Percentiles rank a stretch among this genome's conserved stretches.
phyloP scores from a whole-genome alignment of 2,888 invertebrate species.

The Torymus texanus region DNA sequence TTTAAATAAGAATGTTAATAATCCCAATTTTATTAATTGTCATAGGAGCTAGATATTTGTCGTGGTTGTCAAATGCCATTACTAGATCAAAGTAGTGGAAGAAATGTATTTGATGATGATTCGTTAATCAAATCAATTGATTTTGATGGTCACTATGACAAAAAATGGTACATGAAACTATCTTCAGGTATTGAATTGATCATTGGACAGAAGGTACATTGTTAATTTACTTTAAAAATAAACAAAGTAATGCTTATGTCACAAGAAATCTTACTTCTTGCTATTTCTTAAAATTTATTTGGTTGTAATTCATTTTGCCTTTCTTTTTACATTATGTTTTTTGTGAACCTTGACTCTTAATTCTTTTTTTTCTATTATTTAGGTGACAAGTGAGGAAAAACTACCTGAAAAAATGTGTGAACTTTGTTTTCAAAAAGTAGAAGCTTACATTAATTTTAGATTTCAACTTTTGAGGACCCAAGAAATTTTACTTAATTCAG shows the following conservation, averaged over 20 bases:
- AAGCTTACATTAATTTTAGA: slow-evolving; percentile 59
- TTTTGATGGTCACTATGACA: slow-evolving; percentile 24
- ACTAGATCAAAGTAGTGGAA: slow-evolving; percentile 38
- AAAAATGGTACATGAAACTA: slow-evolving; percentile 54
- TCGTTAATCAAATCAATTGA: slow-evolving; percentile 40
- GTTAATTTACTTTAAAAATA: too few species aligned
- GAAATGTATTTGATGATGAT: slow-evolving; percentile 55
- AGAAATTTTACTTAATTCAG: slow-evolving; percentile 40
- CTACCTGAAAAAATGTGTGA: slow-evolving; percentile 75
- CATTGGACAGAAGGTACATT: slow-evolving; percentile 55
- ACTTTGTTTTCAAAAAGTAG: slow-evolving; percentile 68
- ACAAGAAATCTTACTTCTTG: too few species aligned
- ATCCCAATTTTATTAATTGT: slow-evolving; percentile 7
- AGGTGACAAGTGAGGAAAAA: slow-evolving; percentile 73
- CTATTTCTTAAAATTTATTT: too few species aligned
- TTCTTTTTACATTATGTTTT: too few species aligned
- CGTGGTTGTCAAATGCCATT: slow-evolving; percentile 55
- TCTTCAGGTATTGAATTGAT: slow-evolving; percentile 56
- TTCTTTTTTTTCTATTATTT: slow-evolving; percentile 19
- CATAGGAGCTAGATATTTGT: slow-evolving; percentile 51
- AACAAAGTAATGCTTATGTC: too few species aligned
- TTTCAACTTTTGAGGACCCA: slow-evolving; percentile 56
- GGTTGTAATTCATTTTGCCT: too few species aligned
- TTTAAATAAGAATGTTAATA: too few species aligned
- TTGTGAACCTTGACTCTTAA: too few species aligned